phyloP scores from a whole-genome alignment of 2,113 vertebrate species.

The Chascanopsetta lugubris region DNA sequence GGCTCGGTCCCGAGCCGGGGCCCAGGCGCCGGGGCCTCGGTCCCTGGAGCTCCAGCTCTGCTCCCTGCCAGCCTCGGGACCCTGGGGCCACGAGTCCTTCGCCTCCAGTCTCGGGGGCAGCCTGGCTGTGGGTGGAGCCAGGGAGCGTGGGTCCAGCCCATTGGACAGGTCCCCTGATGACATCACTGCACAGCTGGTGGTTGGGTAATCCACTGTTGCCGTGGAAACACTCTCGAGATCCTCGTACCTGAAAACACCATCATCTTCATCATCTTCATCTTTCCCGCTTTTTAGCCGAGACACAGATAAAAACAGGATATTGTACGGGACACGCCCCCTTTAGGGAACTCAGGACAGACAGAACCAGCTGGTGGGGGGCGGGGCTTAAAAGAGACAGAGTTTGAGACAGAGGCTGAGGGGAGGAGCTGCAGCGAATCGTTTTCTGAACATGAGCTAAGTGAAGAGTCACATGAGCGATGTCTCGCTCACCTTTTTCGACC shows the following conservation, averaged over 20 bases:
- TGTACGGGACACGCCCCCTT: no score
- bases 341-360: no score
- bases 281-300: no score
- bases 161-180: constrained; percentile 71
- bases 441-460: no score
- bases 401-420: no score
- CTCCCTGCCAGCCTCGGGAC: constrained; percentile 42
- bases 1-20: constrained; percentile 26
- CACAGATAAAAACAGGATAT: no score
- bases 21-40: constrained; percentile 24
- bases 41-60: constrained; percentile 56
- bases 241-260: constrained; percentile 65
- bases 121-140: constrained; percentile 73
- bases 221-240: constrained; percentile 74
- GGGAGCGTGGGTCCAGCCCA: constrained; percentile 54
- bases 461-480: no score
- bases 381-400: no score
- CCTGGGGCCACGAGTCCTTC: constrained; percentile 72
- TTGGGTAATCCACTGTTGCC: constrained; percentile 66
- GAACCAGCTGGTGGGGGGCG: no score
- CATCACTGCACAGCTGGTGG: constrained; percentile 76
- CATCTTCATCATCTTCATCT: background rate
- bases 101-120: constrained; percentile 79
- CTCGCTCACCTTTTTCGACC: constrained; percentile 73
- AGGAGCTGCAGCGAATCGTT: no score